These are phyloP conservation scores for Noctua janthe DNA, from an alignment of 2,888 invertebrate species.

Conservation along the genomic window DNA sequence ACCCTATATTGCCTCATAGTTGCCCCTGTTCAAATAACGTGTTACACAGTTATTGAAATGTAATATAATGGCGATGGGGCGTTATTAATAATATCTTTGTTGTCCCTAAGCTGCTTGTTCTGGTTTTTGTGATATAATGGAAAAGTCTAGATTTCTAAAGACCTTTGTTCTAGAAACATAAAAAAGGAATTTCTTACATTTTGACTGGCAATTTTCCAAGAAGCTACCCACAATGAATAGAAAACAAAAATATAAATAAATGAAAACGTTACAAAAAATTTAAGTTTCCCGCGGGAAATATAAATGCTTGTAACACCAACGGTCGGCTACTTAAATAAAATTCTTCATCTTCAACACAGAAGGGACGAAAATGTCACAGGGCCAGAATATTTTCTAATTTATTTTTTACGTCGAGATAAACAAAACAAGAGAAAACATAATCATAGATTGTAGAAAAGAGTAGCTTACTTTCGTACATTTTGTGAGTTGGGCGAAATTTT, in stretches of 20 bases:
- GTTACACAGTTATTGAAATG: slow-evolving; percentile 83
- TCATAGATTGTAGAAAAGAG: slow-evolving; percentile 71
- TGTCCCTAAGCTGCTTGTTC: slow-evolving; percentile 17
- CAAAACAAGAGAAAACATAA: slow-evolving; percentile 67
- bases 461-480: slow-evolving; percentile 71
- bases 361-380: slow-evolving; percentile 48
- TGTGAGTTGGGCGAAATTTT: slow-evolving; percentile 81
- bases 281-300: slow-evolving; percentile 46
- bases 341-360: slow-evolving; percentile 48
- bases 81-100: slow-evolving; percentile 68
- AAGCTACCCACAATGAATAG: slow-evolving; percentile 22
- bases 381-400: slow-evolving; percentile 58
- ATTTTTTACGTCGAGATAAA: slow-evolving; percentile 58
- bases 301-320: slow-evolving; percentile 41
- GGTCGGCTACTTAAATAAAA: slow-evolving; percentile 44
- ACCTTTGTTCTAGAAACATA: slow-evolving; percentile 15
- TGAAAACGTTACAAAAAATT: slow-evolving; percentile 34
- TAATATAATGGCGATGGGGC: slow-evolving; percentile 75
- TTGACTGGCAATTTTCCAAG: slow-evolving; percentile 12
- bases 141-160: slow-evolving; percentile 6
- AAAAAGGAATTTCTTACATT: neutral
- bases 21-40: slow-evolving; percentile 78
- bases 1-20: slow-evolving; percentile 75
- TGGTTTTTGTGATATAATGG: neutral
- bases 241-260: slow-evolving; percentile 44